Base-by-base conservation (phyloP, 2,113 vertebrate genomes). In the Pontoporia blainvillei region DNA sequence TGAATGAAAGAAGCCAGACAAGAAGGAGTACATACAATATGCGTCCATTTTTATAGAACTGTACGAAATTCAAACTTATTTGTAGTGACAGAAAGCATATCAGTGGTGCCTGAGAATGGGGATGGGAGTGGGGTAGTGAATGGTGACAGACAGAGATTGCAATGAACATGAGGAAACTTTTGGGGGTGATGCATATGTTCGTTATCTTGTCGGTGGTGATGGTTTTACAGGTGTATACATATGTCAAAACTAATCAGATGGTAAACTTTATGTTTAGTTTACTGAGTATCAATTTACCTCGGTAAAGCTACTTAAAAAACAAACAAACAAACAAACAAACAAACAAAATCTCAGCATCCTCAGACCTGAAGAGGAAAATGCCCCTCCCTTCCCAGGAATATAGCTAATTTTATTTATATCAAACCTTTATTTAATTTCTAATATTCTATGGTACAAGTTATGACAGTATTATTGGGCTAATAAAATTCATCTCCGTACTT, bases 361-460 rank as follows among this genome's bases (percentile, higher is more conserved):
- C 41, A 66, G 62, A 34, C 4, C 69, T 21, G 17, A 41, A 91
- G 59, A 76, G 34, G 39, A 36, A 62, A 84, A 88, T 88, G 20
- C 61, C 27, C 25, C 17, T 57, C 13, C 34, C 12, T 59, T 75
- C 21, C 36, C 14, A 76, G 34, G 14, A 57, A 75, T 36, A 23
- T 7, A 46, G 34, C 11, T 76, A 41, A 66, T 84, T 90, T 95
- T 90, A 86, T n/a, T 72, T 78, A 52, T 64, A 69, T 66, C 23
- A 97, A 72, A n/a, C 17, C 39, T 90, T 83, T 34, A 73, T 73
- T 87, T 12, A 88, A 29, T 91, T 94, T 94, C 11, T 5, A 91
- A 23, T 84, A 67, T 14, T 79, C 49, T 64, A 0, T 82, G 44
- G 13, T 82, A 83, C 29, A 87, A 17, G 3, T 71, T 82, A 49